These are phyloP conservation scores for Panthera leo DNA, from an alignment of 2,113 vertebrate genomes.

Conservation along the genomic window DNA sequence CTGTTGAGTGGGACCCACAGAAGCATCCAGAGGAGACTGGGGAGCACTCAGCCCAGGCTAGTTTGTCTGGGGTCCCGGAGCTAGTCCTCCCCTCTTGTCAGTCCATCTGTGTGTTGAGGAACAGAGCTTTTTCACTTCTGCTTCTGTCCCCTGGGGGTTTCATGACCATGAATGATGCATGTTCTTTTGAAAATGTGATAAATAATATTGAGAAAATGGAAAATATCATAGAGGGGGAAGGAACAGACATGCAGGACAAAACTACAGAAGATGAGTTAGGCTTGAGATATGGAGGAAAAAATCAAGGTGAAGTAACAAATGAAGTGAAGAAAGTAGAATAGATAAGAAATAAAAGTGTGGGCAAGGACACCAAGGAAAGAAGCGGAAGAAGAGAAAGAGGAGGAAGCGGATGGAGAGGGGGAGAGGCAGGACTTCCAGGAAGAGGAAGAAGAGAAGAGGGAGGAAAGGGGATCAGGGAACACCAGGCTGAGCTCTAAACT, in stretches of 20 bases:
- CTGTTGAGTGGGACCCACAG: neutral
- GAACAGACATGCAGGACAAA: neutral
- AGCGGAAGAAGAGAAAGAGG: neutral
- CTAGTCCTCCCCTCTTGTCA: neutral
- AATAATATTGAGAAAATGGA: neutral
- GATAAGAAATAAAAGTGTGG: neutral
- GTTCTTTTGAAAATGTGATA: constrained; percentile 12
- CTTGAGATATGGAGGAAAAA: neutral
- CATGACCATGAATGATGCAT: neutral
- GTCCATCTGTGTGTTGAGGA: neutral
- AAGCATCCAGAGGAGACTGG: neutral
- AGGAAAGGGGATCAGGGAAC: neutral
- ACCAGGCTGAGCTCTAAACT: neutral
- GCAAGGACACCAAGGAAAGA: neutral
- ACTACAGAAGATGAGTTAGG: neutral
- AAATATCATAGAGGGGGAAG: neutral
- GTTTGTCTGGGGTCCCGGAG: neutral
- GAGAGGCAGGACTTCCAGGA: neutral
- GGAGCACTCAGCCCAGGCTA: neutral
- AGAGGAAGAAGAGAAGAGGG: too few relatives aligned
- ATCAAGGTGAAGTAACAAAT: neutral
- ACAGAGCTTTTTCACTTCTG: neutral
- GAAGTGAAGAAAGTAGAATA: neutral
- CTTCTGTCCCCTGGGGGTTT: neutral
- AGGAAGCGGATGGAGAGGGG: neutral